A percentile compares a stretch with the other conserved stretches of the same genome.
These are phyloP conservation scores for Channa argus DNA, from an alignment of 2,113 vertebrate genomes.

Conservation along the genomic window DNA sequence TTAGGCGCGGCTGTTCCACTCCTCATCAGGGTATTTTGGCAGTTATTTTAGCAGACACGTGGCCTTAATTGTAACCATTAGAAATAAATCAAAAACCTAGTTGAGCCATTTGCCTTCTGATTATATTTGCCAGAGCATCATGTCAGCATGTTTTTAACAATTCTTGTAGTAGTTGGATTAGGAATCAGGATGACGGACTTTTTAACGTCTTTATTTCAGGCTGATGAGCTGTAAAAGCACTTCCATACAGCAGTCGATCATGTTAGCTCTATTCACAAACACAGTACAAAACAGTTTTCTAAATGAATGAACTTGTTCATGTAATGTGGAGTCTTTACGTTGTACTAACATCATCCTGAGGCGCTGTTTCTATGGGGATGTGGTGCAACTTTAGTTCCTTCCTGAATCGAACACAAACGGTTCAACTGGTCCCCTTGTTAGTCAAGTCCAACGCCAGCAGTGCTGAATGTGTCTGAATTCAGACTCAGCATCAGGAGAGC, in stretches of 20 bases:
- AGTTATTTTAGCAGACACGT: slow-evolving; percentile 53
- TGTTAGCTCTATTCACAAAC: slow-evolving; percentile 10
- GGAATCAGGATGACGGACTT: slow-evolving; percentile 34
- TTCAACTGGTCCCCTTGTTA: slow-evolving; percentile 46
- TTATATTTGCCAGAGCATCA: slow-evolving; percentile 34
- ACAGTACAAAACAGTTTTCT: slow-evolving; percentile 26
- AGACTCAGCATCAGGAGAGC: slow-evolving; percentile 33
- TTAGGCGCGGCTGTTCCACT: slow-evolving; percentile 27
- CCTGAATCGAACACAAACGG: slow-evolving; percentile 37
- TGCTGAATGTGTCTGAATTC: slow-evolving; percentile 71
- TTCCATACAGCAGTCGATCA: slow-evolving; percentile 24
- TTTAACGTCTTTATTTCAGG: slow-evolving; percentile 48
- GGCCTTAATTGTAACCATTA: slow-evolving; percentile 72
- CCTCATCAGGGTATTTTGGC: slow-evolving; percentile 52
- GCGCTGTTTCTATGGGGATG: not conserved
- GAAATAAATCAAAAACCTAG: slow-evolving; percentile 23
- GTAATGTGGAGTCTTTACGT: not conserved
- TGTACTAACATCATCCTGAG: slow-evolving; percentile 2
- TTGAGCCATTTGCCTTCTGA: slow-evolving; percentile 69
- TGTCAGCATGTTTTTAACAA: slow-evolving; percentile 40
- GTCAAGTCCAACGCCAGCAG: slow-evolving; percentile 35
- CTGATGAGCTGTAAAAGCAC: slow-evolving; percentile 44
- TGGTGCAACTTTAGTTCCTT: slow-evolving; percentile 21
- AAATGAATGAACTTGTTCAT: no score
- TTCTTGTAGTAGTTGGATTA: slow-evolving; percentile 25